Base-by-base conservation (phyloP, 2,888 invertebrate species). In the Operophtera brumata region DNA sequence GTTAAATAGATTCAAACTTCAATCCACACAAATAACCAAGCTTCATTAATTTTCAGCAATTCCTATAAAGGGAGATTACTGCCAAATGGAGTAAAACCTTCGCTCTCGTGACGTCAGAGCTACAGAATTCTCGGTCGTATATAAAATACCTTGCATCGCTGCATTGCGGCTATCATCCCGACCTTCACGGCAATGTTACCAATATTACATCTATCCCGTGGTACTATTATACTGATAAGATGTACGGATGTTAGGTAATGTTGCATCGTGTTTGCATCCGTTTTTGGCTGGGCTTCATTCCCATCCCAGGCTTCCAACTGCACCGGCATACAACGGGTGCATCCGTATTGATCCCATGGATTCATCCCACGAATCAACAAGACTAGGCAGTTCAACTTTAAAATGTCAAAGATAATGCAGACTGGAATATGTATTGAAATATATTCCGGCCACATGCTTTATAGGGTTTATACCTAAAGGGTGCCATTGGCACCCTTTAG, bases 121-220 rank as follows among this genome's bases (percentile, higher is more conserved):
- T 43, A 45, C 25, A 45, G 34, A 12, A 35, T 41, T n/a, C n/a
- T n/a, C n/a, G n/a, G n/a, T n/a, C n/a, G n/a, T n/a, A n/a, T n/a
- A 26, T 35, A 28, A 49, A 45, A 54, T 54, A 50, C 50, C 20
- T 43, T 55, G 57, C 61, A 57, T 53, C 34, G 47, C 61, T 61
- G 61, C 61, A 61, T 42, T 61, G 61, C 58, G 57, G 51, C 50
- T 47, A 11, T 32, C 41, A 46, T 43, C 52, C 57, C 49, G 50
- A 52, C 43, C 45, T 47, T 54, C 46, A 40, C 26, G 43, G 12
- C 35, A 43, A 40, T 36, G 47, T 47, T 41, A 37, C 46, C 35
- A 43, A 40, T 36, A 51, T 47, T 41, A 37, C 46, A 44, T 47
- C 20, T 44, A 51, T 47, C 47, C 46, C 35, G 12, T 13, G 30